phyloP scores from a whole-genome alignment of 2,797 vertebrate species.

The Alectoris magna region DNA sequence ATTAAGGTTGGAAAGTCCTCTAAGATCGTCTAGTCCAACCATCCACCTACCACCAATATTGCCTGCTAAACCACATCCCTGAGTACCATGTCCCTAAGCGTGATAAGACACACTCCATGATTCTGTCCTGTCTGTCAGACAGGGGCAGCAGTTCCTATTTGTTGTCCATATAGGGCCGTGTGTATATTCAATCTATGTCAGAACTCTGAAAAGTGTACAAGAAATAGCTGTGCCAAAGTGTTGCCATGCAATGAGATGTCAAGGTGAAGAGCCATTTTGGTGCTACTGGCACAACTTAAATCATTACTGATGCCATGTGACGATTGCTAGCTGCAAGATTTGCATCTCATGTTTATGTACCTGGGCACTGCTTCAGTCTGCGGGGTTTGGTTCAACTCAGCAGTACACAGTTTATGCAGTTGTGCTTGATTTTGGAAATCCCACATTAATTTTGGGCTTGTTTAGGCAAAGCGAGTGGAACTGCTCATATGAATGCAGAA shows the following conservation, averaged over 20 bases:
- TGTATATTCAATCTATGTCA: fast-evolving
- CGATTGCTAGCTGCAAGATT: neutral
- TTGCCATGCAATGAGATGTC: neutral
- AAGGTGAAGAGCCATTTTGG: neutral
- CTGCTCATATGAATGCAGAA: neutral
- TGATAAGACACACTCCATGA: neutral
- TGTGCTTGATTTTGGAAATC: neutral
- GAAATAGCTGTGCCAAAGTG: neutral
- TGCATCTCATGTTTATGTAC: neutral
- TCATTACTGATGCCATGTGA: neutral
- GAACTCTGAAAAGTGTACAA: neutral
- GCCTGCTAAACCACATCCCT: no score
- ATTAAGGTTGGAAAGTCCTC: no score
- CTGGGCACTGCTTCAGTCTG: neutral
- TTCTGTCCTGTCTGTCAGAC: neutral
- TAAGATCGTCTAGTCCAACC: no score
- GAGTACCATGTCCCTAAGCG: no score
- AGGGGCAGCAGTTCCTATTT: neutral
- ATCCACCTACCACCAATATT: no score
- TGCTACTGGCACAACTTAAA: neutral
- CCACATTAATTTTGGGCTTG: neutral
- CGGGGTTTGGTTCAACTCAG: neutral
- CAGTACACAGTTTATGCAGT: neutral
- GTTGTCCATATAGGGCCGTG: neutral
- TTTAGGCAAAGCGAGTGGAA: neutral